phyloP scores from a whole-genome alignment of 2,797 vertebrate genomes.

The Oreochromis mossambicus region DNA sequence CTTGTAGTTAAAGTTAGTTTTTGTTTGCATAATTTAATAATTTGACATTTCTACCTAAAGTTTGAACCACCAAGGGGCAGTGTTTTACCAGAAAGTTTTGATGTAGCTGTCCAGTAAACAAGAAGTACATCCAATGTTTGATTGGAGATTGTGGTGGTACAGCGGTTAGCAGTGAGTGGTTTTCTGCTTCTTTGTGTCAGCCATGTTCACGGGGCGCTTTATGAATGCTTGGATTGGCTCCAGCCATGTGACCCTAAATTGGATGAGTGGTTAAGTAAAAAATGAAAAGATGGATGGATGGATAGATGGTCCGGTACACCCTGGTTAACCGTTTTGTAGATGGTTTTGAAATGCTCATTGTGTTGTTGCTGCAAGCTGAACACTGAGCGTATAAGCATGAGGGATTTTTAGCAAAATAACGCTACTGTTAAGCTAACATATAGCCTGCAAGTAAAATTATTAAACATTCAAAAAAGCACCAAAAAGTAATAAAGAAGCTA shows the following conservation, averaged over 20 bases:
- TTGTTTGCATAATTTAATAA: background rate
- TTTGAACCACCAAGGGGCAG: background rate
- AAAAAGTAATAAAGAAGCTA: background rate
- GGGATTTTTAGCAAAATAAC: background rate
- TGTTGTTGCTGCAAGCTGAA: background rate
- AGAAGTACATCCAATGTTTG: background rate
- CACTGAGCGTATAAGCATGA: accelerated
- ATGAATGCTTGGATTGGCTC: background rate
- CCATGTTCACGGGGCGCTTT: background rate
- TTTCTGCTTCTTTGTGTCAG: background rate
- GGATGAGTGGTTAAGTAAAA: background rate
- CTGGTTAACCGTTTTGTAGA: background rate
- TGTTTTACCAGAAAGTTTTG: background rate
- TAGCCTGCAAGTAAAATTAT: background rate
- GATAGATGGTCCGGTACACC: background rate
- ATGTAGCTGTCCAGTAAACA: background rate
- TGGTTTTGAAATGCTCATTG: background rate
- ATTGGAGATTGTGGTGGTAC: background rate
- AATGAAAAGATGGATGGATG: background rate
- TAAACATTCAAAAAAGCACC: background rate
- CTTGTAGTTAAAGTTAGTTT: background rate
- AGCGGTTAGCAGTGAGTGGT: background rate
- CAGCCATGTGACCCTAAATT: background rate
- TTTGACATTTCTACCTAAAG: background rate
- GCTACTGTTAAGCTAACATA: background rate